phyloP scores from a whole-genome alignment of 2,113 vertebrate species.

The Delphinus delphis region DNA sequence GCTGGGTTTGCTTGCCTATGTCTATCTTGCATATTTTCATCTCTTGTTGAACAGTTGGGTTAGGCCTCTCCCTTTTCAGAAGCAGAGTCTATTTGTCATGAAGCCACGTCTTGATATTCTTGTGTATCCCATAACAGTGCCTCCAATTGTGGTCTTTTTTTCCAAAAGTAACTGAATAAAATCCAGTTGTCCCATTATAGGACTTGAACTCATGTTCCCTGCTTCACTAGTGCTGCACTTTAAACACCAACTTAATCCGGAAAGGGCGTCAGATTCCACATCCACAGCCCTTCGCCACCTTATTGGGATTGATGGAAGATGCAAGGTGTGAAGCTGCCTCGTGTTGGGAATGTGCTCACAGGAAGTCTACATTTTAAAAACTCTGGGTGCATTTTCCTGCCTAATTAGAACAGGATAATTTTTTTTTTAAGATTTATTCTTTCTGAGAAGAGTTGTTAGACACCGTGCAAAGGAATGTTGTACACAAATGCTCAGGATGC shows the following conservation, averaged over 20 bases:
- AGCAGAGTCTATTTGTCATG: neutral
- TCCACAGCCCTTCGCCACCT: too few species aligned
- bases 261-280: neutral
- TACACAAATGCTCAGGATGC: neutral
- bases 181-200: neutral
- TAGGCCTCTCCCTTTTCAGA: neutral
- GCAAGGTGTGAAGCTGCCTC: neutral
- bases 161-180: neutral
- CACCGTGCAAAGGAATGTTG: neutral
- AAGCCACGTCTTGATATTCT: neutral
- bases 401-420: neutral
- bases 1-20: neutral
- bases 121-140: too few species aligned
- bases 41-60: neutral
- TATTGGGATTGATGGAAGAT: neutral
- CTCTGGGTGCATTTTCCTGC: neutral
- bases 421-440: neutral
- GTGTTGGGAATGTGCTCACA: neutral
- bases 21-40: neutral
- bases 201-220: neutral
- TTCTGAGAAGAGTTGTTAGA: neutral
- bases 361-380: neutral
- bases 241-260: neutral
- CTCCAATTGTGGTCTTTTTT: neutral
- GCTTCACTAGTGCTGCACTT: neutral